Percentiles rank a stretch among this genome's conserved stretches.
Evolutionary conservation across 1,140 invertebrate genomes (phyloP).

Genomic region (Calephelis virginiensis): DNA sequence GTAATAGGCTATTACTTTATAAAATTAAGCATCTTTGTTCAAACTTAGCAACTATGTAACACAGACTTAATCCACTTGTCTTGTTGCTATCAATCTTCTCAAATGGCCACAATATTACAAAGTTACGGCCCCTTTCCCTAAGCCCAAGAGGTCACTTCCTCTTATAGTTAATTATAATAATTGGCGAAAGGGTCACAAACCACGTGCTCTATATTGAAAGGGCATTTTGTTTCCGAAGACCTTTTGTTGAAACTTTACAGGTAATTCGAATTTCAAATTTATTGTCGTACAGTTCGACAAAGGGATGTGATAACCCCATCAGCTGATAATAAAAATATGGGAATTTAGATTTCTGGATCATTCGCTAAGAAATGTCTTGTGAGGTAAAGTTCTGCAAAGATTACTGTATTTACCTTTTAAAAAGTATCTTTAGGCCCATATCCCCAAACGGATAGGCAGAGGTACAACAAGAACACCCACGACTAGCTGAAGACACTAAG

Average conservation of each 20-base stretch:
- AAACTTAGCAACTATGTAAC: slow-evolving; percentile 50
- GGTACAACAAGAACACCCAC: too few species aligned
- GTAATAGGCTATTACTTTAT: slow-evolving; percentile 26
- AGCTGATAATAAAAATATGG: too few species aligned
- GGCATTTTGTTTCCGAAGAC: slow-evolving; percentile 51
- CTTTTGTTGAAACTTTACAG: slow-evolving; percentile 29
- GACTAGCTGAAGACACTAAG: too few species aligned
- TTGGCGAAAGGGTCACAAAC: slow-evolving; percentile 59
- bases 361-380: too few species aligned
- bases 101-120: slow-evolving; percentile 61
- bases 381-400: too few species aligned
- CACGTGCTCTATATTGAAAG: slow-evolving; percentile 51
- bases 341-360: too few species aligned
- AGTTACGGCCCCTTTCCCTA: slow-evolving; percentile 47
- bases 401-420: too few species aligned
- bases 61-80: slow-evolving; percentile 63
- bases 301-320: too few species aligned
- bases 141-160: slow-evolving; percentile 71
- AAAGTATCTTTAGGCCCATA: too few species aligned
- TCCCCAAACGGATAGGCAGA: too few species aligned
- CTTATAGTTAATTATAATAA: slow-evolving; percentile 75
- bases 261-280: slow-evolving; percentile 24
- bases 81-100: slow-evolving; percentile 69
- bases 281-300: neutral
- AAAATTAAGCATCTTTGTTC: slow-evolving; percentile 30